Evolutionary conservation across 2,888 invertebrate species (phyloP), one percentile per base, ranked within the genome.

Genomic region (Macrophya annulata): DNA sequence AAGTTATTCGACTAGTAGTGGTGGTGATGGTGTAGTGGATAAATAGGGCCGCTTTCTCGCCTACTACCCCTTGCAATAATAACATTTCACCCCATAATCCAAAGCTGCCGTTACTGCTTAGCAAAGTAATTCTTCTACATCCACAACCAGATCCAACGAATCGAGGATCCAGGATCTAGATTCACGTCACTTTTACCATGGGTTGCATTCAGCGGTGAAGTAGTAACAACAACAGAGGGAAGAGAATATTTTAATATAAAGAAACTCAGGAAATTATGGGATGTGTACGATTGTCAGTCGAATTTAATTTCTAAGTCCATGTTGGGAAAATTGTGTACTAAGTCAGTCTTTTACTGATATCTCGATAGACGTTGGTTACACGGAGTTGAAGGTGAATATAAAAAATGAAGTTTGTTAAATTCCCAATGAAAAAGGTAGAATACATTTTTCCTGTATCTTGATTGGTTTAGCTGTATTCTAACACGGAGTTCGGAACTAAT

Each of bases 81-180:
- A 93, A 92, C 92, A 93, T 93, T 93, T 81, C 92, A 81, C 92
- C 92, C 90, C 89, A 91, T 93, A 93, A 93, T 93, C 93, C 92
- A 87, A 88, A 81, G 89, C 90, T 89, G 90, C 90, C 90, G 90
- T 90, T 91, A 91, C 90, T 91, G 90, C 92, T 91, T 89, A 91
- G 91, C 90, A 91, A 92, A 92, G 92, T 93, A 92, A 92, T 91
- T 87, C 89, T 88, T 87, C 89, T 88, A 88, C 86, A 86, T 88
- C 89, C 87, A 85, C 86, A 85, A 86, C n/a, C 45, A 37, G 9
- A 51, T 25, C 15, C 76, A 15, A 8, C 76, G 15, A 31, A 15
- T 43, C 62, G 4, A 25, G 55, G 55, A 55, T 55, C 55, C n/a
- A 17, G 51, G 17, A n/a, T 51, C 5, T 1, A 55, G n/a, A n/a